phyloP scores from a whole-genome alignment of 30 jellyfish, hydroid and myxozoan genomes.

The Turritopsis dohrnii region DNA sequence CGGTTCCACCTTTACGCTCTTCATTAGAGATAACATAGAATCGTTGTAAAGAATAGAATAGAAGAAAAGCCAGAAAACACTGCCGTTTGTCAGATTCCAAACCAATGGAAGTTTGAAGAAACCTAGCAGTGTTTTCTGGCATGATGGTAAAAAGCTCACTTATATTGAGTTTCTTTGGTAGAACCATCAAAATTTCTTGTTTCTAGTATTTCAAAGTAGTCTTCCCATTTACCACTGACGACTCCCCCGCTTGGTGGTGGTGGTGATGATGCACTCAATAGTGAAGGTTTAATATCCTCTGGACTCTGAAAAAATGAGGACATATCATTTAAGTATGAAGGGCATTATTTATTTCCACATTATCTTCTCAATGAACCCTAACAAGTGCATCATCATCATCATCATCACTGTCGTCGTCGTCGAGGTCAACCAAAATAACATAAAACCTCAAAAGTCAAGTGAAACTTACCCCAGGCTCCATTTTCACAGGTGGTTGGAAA shows the following conservation, averaged over 20 bases:
- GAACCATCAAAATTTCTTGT: conserved; percentile 32
- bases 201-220: conserved; percentile 22
- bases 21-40: not conserved
- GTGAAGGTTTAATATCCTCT: conserved; percentile 6
- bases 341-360: not conserved
- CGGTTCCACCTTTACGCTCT: not conserved
- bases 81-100: not conserved
- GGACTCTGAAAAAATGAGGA: not conserved
- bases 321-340: not conserved
- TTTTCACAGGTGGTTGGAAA: not conserved
- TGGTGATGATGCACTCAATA: conserved; percentile 14
- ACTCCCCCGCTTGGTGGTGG: not conserved
- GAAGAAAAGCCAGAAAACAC: not conserved
- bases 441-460: not conserved
- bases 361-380: not conserved
- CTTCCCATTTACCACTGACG: conserved; percentile 25
- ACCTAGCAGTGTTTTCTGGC: not conserved
- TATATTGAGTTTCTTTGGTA: conserved; percentile 9
- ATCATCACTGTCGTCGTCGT: not conserved
- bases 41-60: not conserved
- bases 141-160: conserved; percentile 9
- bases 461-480: not conserved
- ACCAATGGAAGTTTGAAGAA: not conserved
- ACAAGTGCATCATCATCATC: not conserved
- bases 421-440: not conserved